Evolutionary conservation across 2,888 invertebrate genomes (phyloP), one percentile per base, ranked within the genome.

Genomic region (Copidosoma aretas): DNA sequence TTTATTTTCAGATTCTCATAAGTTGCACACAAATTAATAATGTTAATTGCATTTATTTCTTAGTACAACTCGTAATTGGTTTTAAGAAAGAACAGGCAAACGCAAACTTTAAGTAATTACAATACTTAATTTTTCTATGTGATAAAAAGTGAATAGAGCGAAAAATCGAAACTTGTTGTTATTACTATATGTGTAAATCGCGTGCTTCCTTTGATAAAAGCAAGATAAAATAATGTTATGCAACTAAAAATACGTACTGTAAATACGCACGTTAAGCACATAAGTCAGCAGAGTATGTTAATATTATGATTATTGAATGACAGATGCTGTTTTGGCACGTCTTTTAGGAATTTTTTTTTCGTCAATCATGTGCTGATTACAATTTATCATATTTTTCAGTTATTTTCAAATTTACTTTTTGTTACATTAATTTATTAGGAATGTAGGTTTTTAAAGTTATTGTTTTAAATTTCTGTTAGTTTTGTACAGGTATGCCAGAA

Each of bases 51-150:
- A 32, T 32, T 32, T 32, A 32, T 32, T n/a, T 32, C 32, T 65
- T 62, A 65, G 62, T 65, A 49, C 43, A 43, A 60, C 19, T 17
- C 17, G 17, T 12, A 19, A 61, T 56, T 56, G 60, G 66, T 61
- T 56, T 46, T 63, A 68, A 67, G 60, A 70, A 67, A 64, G 60
- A 17, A 64, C 39, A 59, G 52, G 49, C 53, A 59, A 24, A 58
- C 52, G 49, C 49, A 59, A 24, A 61, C 51, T 68, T 67, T 68
- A 60, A 61, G 46, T 59, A 61, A 71, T 66, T 60, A 49, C 62
- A 71, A 80, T 80, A 80, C 81, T 81, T 81, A 81, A 80, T 79
- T 76, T 79, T 75, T 76, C 75, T 75, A 78, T 81, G 81, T 81
- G 80, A 81, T 78, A 79, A 71, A 69, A 39, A 70, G 69, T 51